phyloP scores from a whole-genome alignment of 2,113 vertebrate species.

The Oncorhynchus nerka region DNA sequence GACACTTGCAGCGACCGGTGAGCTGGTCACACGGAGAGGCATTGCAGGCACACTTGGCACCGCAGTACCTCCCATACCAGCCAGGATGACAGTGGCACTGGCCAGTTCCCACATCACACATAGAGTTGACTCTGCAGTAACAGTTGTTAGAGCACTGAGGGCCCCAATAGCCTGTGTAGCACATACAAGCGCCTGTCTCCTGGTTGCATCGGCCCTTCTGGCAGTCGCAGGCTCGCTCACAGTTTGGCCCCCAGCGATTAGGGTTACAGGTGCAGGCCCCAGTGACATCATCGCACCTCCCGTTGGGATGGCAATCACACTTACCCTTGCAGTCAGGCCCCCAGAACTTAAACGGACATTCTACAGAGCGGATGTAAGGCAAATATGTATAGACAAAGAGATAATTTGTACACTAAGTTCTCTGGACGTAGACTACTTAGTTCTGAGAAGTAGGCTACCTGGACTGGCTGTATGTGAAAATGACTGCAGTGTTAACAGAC shows the following conservation, averaged over 20 bases:
- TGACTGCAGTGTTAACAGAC: no score
- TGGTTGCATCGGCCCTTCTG: slow-evolving; percentile 85
- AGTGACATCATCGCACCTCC: slow-evolving; percentile 91
- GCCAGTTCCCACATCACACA: slow-evolving; percentile 80
- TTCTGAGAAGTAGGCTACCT: no score
- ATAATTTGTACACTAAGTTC: no score
- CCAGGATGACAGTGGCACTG: slow-evolving; percentile 82
- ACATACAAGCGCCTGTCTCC: slow-evolving; percentile 82
- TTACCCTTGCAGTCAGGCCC: slow-evolving; percentile 97
- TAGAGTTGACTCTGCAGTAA: slow-evolving; percentile 84
- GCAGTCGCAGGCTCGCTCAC: slow-evolving; percentile 82
- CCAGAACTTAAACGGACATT: slow-evolving; percentile 96
- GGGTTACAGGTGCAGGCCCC: slow-evolving; percentile 93
- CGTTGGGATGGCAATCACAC: slow-evolving; percentile 91
- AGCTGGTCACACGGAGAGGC: slow-evolving; percentile 84
- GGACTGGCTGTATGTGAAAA: no score
- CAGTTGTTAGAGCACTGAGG: slow-evolving; percentile 81
- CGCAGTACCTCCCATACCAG: slow-evolving; percentile 85
- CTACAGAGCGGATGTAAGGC: slow-evolving; percentile 60
- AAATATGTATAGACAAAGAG: not conserved
- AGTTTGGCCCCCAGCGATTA: slow-evolving; percentile 91
- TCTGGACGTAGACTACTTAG: no score
- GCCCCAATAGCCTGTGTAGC: slow-evolving; percentile 84
- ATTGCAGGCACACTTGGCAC: slow-evolving; percentile 83
- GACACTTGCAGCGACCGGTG: slow-evolving; percentile 84